phyloP scores from a whole-genome alignment of 2,113 vertebrate genomes.

The Aphelocoma coerulescens region DNA sequence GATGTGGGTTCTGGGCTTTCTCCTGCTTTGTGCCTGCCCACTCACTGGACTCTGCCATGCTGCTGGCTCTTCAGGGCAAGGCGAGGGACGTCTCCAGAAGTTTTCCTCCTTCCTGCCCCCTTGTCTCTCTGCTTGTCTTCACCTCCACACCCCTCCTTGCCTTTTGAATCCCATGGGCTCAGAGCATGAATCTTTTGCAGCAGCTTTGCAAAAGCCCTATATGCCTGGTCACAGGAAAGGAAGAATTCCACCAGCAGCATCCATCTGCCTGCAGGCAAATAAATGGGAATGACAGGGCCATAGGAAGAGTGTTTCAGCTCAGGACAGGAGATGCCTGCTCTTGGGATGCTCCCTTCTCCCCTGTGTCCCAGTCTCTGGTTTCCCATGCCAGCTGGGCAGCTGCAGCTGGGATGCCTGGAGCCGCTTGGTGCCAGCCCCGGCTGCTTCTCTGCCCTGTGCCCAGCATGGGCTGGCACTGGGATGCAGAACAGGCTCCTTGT shows the following conservation, averaged over 20 bases:
- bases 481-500: background rate
- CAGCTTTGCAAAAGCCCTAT: background rate
- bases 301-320: background rate
- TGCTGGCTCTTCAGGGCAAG: background rate
- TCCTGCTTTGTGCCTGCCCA: background rate
- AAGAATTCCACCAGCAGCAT: background rate
- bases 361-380: background rate
- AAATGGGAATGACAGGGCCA: background rate
- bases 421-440: background rate
- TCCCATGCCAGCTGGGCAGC: background rate
- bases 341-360: background rate
- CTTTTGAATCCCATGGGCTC: background rate
- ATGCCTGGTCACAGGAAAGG: background rate
- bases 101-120: background rate
- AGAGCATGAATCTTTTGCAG: background rate
- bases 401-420: constrained; percentile 4
- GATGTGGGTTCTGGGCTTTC: background rate
- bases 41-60: background rate
- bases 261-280: background rate
- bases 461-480: background rate
- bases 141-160: rapidly evolving
- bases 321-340: background rate
- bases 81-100: rapidly evolving
- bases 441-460: background rate
- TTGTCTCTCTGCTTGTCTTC: background rate